Percentiles rank a stretch among this genome's conserved stretches.
Evolutionary conservation across 1,140 invertebrate genomes (phyloP).

Genomic region (Gryllus bimaculatus): DNA sequence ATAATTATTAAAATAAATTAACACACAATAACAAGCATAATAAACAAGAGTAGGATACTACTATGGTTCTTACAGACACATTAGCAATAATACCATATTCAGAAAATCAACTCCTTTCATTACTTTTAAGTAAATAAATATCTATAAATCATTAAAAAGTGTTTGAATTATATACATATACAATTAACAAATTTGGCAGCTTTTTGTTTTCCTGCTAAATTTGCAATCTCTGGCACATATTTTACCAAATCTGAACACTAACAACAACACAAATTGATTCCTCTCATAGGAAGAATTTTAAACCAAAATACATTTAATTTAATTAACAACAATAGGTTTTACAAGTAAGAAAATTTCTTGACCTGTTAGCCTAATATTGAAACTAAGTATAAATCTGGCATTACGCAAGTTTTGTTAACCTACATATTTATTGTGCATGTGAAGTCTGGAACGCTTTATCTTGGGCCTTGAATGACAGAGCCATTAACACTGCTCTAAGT

Average conservation of each 20-base stretch:
- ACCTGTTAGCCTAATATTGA: not conserved
- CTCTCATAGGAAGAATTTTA: not conserved
- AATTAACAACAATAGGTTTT: not conserved
- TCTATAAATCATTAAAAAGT: not conserved
- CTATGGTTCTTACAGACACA: not conserved
- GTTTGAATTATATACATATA: not conserved
- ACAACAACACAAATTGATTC: not conserved
- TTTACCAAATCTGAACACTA: not conserved
- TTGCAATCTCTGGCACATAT: not conserved
- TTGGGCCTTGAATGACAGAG: not conserved
- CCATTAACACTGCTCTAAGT: not conserved
- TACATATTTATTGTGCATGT: not conserved
- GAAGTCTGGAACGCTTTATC: not conserved
- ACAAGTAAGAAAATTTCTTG: not conserved
- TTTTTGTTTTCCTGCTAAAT: not conserved
- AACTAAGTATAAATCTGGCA: not conserved
- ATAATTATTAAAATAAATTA: no score
- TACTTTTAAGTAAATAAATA: not conserved
- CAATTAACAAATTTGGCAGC: not conserved
- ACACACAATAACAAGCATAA: no score
- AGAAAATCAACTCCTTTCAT: not conserved
- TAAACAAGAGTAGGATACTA: no score
- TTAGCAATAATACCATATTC: not conserved
- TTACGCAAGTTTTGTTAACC: no score
- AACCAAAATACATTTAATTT: not conserved